Base-by-base conservation (phyloP, 2,113 vertebrate genomes). In the Paramormyrops kingsleyae region DNA sequence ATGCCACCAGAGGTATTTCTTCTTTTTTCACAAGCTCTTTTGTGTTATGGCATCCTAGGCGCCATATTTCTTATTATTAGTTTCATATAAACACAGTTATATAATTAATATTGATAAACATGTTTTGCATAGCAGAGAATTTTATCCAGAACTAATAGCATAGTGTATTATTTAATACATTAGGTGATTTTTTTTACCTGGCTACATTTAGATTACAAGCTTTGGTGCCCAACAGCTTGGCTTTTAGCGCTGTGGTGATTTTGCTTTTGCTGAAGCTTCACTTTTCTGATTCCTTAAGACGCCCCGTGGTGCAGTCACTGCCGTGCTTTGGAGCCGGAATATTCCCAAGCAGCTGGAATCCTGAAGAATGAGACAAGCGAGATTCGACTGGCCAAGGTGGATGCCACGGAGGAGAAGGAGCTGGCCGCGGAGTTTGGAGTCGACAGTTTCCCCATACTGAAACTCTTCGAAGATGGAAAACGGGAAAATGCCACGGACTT, bases 271-370 rank as follows among this genome's bases (percentile, higher is more conserved):
- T 44, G 10, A 44, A 17, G 12, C 9, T 39, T 52, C 56, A 24
- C 31, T 74, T 85, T 3, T 15, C 12, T 83, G 39, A 80, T 90
- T 90, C 91, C 62, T 44, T 0, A 92, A 99, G 98, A 98, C 0
- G 97, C 97, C 0, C 97, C 97, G 0, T 98, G 97, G 98, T 99
- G 98, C 0, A 94, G 96, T 39, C 98, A 97, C 93, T 99, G 98
- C 89, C 92, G 93, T 91, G 93, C 39, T 0, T 90, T 99, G 91
- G 97, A 97, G 80, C 98, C 98, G 0, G 86, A 96, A 56, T 98
- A 95, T 0, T 93, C 95, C 0, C 94, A 95, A 90, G 97, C 96
- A 0, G 98, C 98, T 0, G 86, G 88, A 0, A 49, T 85, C 31
- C 95, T 99, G 91, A 97, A 95, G 91, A 91, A 92, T 0, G 95